Conservation (phyloP, 2,113 vertebrate species). For the Gobio gobio region DNA sequence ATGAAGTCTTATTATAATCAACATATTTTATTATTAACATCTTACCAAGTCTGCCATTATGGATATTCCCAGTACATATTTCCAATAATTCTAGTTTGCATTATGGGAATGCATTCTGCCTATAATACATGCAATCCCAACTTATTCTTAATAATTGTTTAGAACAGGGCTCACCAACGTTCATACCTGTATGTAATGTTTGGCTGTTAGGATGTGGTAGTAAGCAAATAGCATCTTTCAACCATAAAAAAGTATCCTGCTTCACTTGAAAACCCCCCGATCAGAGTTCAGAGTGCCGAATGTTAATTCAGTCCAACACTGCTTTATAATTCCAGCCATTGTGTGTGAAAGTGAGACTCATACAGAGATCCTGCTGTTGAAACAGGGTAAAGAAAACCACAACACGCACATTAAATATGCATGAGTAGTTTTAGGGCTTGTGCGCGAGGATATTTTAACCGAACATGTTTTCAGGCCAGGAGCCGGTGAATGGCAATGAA, state of each 20-base stretch:
- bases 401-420: slow-evolving; percentile 1
- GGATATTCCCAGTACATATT: too few species aligned
- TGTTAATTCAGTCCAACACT: neutral
- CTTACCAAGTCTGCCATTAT: too few species aligned
- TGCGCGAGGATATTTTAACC: neutral
- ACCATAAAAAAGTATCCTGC: neutral
- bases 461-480: slow-evolving; percentile 15
- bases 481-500: neutral
- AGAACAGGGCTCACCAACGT: neutral
- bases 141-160: neutral
- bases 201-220: neutral
- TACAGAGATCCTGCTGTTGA: slow-evolving; percentile 13
- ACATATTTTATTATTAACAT: too few species aligned
- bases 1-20: too few species aligned
- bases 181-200: neutral
- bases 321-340: slow-evolving; percentile 16
- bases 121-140: too few species aligned
- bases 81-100: too few species aligned
- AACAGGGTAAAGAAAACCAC: slow-evolving; percentile 25
- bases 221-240: neutral
- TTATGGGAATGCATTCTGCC: too few species aligned
- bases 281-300: neutral
- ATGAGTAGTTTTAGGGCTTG: slow-evolving; percentile 29
- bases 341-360: slow-evolving; percentile 18
- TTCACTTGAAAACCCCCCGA: neutral